Conservation (phyloP, 2,113 vertebrate genomes). For the Chaenocephalus aceratus region DNA sequence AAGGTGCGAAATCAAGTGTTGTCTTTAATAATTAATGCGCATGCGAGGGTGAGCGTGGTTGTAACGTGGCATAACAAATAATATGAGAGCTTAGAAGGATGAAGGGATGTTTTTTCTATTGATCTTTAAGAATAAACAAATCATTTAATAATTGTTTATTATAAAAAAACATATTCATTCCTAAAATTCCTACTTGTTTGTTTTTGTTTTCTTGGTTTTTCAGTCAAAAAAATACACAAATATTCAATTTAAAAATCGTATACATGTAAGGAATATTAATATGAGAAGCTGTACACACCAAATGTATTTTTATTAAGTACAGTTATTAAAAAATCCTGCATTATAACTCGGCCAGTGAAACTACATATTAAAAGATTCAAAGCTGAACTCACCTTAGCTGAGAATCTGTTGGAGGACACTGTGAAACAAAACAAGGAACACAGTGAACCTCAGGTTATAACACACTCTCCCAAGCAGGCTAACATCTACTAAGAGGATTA, state of each 20-base stretch:
- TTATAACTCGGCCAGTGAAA: neutral
- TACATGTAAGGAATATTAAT: neutral
- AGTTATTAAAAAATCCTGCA: neutral
- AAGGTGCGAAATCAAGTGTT: neutral
- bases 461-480: constrained; percentile 29
- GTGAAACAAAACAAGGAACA: constrained; percentile 62
- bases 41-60: neutral
- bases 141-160: neutral
- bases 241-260: neutral
- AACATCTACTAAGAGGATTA: constrained; percentile 74
- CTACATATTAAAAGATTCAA: neutral
- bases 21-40: neutral
- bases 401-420: constrained; percentile 98
- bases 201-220: neutral
- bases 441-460: constrained; percentile 35
- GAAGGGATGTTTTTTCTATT: neutral
- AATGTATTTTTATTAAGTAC: neutral
- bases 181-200: neutral
- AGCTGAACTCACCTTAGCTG: constrained; percentile 91
- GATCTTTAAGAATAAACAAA: neutral
- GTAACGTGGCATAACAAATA: neutral
- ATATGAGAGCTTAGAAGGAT: too few relatives aligned
- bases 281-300: neutral
- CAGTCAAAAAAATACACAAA: too few relatives aligned
- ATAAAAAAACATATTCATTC: neutral